These are phyloP conservation scores for Capromys pilorides DNA, from an alignment of 2,797 vertebrate species.

Conservation along the genomic window DNA sequence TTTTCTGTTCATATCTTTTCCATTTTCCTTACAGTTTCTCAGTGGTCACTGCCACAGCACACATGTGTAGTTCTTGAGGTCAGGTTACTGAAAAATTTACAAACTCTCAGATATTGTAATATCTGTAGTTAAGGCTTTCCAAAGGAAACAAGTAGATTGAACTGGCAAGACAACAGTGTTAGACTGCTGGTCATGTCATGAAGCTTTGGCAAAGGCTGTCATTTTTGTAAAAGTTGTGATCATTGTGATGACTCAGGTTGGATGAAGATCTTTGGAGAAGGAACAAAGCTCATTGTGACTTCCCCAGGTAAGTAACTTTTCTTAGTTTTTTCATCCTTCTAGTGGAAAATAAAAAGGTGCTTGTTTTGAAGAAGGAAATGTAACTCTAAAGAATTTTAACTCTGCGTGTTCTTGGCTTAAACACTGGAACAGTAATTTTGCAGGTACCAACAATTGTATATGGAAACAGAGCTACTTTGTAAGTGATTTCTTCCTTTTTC, in stretches of 20 bases:
- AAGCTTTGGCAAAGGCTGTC: background rate
- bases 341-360: background rate
- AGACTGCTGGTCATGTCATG: background rate
- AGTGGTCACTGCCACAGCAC: background rate
- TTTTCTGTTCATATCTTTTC: background rate
- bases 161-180: background rate
- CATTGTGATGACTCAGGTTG: background rate
- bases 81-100: background rate
- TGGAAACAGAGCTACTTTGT: background rate
- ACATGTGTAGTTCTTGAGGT: background rate
- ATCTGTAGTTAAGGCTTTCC: background rate
- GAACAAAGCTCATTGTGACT: constrained; percentile 64
- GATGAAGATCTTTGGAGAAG: constrained; percentile 48
- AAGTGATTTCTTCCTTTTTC: background rate
- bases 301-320: constrained; percentile 66
- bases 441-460: background rate
- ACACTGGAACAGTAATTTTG: background rate
- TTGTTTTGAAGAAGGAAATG: background rate
- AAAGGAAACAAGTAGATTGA: background rate
- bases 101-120: background rate
- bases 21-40: background rate
- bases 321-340: background rate
- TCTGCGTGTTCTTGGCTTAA: background rate
- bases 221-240: constrained; percentile 69
- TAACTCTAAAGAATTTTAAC: background rate